Conservation (phyloP, 2,797 vertebrate genomes). For the Menidia menidia region DNA sequence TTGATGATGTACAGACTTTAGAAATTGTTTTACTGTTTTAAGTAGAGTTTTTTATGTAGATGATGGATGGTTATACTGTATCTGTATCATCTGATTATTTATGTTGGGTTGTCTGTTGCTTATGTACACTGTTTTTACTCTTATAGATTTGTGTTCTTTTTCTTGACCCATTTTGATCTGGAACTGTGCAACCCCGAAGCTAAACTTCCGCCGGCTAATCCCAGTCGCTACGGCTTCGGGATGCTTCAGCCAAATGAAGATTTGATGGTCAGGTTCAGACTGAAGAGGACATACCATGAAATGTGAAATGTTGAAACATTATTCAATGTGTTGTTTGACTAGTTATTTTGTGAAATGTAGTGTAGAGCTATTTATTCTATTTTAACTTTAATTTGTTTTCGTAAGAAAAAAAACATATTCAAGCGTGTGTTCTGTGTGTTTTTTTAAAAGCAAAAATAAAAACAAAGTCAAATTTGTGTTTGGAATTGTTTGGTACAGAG, state of each 20-base stretch:
- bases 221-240: conserved; percentile 84
- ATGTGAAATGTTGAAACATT: conserved; percentile 9
- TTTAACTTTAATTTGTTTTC: conserved; percentile 1
- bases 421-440: conserved; percentile 9
- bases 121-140: conserved; percentile 5
- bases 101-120: background rate
- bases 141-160: conserved; percentile 83
- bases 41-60: background rate
- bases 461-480: background rate
- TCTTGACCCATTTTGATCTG: conserved; percentile 83
- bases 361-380: conserved; percentile 50
- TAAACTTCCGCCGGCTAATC: conserved; percentile 79
- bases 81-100: background rate
- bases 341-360: background rate
- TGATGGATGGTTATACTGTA: background rate
- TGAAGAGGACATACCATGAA: conserved; percentile 49
- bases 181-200: conserved; percentile 72
- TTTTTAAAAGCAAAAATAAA: background rate
- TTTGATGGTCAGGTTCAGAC: conserved; percentile 77
- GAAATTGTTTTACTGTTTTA: background rate
- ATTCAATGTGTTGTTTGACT: background rate
- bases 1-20: background rate
- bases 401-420: conserved; percentile 14
- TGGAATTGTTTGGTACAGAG: conserved; percentile 2
- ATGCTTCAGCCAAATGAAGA: conserved; percentile 84